Evolutionary conservation across 2,888 invertebrate species (phyloP), one percentile per base, ranked within the genome.

Genomic region (Tenthredo notha): DNA sequence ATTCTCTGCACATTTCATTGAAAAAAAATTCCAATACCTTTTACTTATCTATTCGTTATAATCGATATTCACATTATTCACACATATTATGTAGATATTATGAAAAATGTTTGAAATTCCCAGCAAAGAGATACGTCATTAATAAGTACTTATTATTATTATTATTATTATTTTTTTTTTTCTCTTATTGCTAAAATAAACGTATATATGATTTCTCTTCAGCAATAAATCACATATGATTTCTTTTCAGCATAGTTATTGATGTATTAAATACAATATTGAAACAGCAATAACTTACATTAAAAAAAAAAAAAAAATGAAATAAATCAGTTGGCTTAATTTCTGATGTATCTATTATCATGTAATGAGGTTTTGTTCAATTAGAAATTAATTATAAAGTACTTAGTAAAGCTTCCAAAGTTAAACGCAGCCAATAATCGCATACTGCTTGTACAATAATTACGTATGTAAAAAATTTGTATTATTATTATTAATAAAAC

Each of bases 391-490:
- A 80, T 80, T 80, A 80, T 77, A 61, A 12, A 58, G 21, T 37
- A 40, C 3, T 47, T 40, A 47, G 50, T 21, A 61, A 61, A 80
- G 37, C 15, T 58, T n/a, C 2, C n/a, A 15, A 80, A 61, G 25
- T 40, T n/a, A 21, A 29, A 37, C 18, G 21, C 43, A 21, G 21
- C 10, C 21, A 43, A 40, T 33, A 33, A 37, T 37, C 0, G 74
- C 43, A 21, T 33, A 33, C 2, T 33, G 47, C 72, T 74, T 40
- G 33, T 15, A 80, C 3, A 61, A 58, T 61, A 15, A 47, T 21
- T n/a, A 18, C 67, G 18, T 50, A 70, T 83, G 40, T 58, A 80
- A 80, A 80, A 80, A 61, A 83, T 70, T 70, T 83, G 33, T 83
- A 83, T 40, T 15, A 47, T 50, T 83, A 70, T 43, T 67, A 70